Base-by-base conservation (phyloP, 1,140 invertebrate species). In the Musca domestica region DNA sequence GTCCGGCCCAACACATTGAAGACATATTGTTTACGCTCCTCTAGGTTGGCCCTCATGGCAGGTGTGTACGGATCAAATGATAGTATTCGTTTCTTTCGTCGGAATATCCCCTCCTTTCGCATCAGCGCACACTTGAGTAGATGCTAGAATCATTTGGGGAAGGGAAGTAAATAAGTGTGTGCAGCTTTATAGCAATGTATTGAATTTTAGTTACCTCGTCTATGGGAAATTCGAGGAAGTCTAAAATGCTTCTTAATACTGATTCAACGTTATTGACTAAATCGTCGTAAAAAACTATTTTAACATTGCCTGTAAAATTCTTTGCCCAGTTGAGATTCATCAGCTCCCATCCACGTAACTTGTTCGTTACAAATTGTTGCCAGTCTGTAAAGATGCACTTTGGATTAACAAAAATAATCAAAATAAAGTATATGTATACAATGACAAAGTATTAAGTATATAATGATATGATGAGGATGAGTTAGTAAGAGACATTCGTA, bases 241-340 rank as follows among this genome's bases (percentile, higher is more conserved):
- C 81, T 47, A 91, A 74, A 22, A 91, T 80, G 1, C 80, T 80
- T 19, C 83, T 81, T 54, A 92, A 78, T 19, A 88, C 86, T 6
- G 81, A 74, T 66, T 87, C 83, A 0, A 90, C 84, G 69, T 91
- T 85, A 0, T 83, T 77, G 0, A 91, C 87, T 27, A 92, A 79
- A 61, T 88, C 83, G 70, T 91, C 89, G 74, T 92, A 92, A 75
- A 87, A 87, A n/a, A 91, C 83, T 17, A 92, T 84, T 71, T 89
- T 87, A 25, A 89, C 81, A 12, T 87, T 87, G 27, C 90, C 89
- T 1, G 86, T 85, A 74, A 91, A 92, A 70, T 88, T 87, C 17
- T 84, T 81, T 20, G 91, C 81, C 91, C 91, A 92, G 70, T 88
- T 85, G 2, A 87, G 74, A 74, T 91, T 89, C 25, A 89, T 87